Percentiles rank a stretch among this genome's conserved stretches.
Evolutionary conservation across 2,113 vertebrate genomes (phyloP).

Genomic region (Polypterus bichir): DNA sequence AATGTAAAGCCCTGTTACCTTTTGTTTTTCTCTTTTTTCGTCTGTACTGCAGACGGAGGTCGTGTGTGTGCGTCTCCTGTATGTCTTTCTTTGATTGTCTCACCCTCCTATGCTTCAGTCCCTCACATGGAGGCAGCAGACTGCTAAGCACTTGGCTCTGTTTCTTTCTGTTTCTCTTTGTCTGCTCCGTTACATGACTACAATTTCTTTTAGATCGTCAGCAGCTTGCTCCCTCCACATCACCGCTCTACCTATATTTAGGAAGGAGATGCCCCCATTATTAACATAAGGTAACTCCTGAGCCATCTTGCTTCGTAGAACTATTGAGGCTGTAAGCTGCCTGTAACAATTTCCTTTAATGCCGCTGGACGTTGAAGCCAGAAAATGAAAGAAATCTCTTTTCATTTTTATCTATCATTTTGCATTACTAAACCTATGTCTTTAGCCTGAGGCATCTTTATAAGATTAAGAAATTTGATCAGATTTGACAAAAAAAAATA

Average conservation of each 20-base stretch:
- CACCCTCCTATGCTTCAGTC: constrained; percentile 2
- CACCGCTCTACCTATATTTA: constrained; percentile 43
- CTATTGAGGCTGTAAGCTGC: too few relatives aligned
- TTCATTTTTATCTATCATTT: too few relatives aligned
- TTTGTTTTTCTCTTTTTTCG: constrained; percentile 6
- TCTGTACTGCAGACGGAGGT: constrained; percentile 19
- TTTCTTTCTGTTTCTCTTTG: constrained; percentile 1
- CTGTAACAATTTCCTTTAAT: too few relatives aligned
- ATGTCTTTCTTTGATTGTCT: constrained; percentile 12
- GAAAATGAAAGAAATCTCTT: too few relatives aligned
- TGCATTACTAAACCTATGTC: too few relatives aligned
- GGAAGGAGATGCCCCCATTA: constrained; percentile 27
- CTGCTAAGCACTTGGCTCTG: too few relatives aligned
- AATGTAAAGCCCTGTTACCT: constrained; percentile 59
- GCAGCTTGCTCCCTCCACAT: constrained; percentile 38
- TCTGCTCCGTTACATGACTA: constrained; percentile 21
- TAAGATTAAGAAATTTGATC: too few relatives aligned
- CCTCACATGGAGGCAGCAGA: too few relatives aligned
- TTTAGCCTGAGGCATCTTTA: too few relatives aligned
- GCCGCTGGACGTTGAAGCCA: too few relatives aligned
- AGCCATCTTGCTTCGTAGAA: too few relatives aligned
- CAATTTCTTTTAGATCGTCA: constrained; percentile 29
- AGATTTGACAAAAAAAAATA: too few relatives aligned
- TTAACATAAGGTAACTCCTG: constrained; percentile 35
- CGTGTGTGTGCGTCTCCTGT: not conserved